Percentiles rank a stretch among this genome's conserved stretches.
Evolutionary conservation across 1,140 invertebrate genomes (phyloP).

Genomic region (Papilio xuthus): DNA sequence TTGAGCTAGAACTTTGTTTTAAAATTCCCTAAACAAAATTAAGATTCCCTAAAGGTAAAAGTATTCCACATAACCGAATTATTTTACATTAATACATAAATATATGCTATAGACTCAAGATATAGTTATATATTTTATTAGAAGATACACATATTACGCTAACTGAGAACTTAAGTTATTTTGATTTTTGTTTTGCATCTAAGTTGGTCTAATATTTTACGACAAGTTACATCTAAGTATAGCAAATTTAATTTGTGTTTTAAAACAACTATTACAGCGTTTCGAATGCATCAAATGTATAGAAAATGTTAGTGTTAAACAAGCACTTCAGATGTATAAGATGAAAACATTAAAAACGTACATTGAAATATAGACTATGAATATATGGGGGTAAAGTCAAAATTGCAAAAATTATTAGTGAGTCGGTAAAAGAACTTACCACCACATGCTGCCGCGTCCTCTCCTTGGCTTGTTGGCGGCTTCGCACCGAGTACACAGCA

Average conservation of each 20-base stretch:
- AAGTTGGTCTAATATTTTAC: neutral
- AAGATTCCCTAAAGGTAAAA: no score
- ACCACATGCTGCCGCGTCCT: slow-evolving; percentile 80
- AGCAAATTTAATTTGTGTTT: neutral
- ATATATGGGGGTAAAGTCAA: slow-evolving; percentile 27
- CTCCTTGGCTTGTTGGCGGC: slow-evolving; percentile 71
- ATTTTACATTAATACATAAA: no score
- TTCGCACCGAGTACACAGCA: slow-evolving; percentile 75
- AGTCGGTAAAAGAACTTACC: slow-evolving; percentile 57
- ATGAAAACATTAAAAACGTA: neutral
- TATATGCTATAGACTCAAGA: no score
- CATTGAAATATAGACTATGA: slow-evolving; percentile 31
- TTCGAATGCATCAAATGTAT: neutral
- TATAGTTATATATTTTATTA: neutral
- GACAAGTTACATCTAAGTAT: neutral
- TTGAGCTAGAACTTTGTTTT: slow-evolving; percentile 59
- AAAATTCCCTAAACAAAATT: slow-evolving; percentile 65
- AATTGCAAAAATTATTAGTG: slow-evolving; percentile 7
- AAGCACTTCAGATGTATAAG: neutral
- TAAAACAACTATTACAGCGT: slow-evolving; percentile 39
- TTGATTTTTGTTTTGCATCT: neutral
- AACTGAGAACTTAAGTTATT: neutral
- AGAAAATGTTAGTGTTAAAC: neutral
- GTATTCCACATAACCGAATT: slow-evolving; percentile 45
- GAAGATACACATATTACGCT: neutral